Percentiles rank a stretch among this genome's conserved stretches.
These are phyloP conservation scores for Rhagium mordax DNA, from an alignment of 2,888 invertebrate genomes.

Conservation along the genomic window DNA sequence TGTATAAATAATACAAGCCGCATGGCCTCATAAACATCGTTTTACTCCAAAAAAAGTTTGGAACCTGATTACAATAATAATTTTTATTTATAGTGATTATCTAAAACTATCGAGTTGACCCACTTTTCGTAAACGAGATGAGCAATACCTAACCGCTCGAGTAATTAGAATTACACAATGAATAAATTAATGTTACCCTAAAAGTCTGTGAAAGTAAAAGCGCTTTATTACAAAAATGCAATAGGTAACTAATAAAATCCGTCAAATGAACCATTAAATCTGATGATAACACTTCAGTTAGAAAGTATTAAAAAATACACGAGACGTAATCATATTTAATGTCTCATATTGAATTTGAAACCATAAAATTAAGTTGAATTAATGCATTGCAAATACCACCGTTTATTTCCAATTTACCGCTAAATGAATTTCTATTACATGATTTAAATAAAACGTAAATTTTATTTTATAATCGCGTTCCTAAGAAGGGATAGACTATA, in stretches of 20 bases:
- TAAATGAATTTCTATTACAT: conserved; percentile 53
- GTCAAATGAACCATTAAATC: conserved; percentile 53
- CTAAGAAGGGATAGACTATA: conserved; percentile 43
- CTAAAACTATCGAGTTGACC: neutral
- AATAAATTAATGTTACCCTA: conserved; percentile 27
- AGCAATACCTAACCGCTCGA: neutral
- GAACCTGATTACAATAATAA: neutral
- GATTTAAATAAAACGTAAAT: conserved; percentile 41
- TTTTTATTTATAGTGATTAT: neutral
- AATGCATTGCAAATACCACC: conserved; percentile 50
- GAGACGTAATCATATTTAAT: conserved; percentile 39
- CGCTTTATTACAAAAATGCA: conserved; percentile 40
- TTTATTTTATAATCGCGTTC: conserved; percentile 43
- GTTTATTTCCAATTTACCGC: conserved; percentile 55
- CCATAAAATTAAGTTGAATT: conserved; percentile 54
- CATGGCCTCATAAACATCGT: neutral
- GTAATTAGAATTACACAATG: conserved; percentile 20
- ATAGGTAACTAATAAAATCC: conserved; percentile 32
- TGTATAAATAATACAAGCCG: neutral
- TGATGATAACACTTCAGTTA: conserved; percentile 49
- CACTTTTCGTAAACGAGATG: neutral
- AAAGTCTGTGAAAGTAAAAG: conserved; percentile 44
- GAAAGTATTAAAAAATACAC: conserved; percentile 47
- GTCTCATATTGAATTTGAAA: conserved; percentile 44
- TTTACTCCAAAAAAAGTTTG: neutral